These are phyloP conservation scores for Sander lucioperca DNA, from an alignment of 2,113 vertebrate genomes.

Conservation along the genomic window DNA sequence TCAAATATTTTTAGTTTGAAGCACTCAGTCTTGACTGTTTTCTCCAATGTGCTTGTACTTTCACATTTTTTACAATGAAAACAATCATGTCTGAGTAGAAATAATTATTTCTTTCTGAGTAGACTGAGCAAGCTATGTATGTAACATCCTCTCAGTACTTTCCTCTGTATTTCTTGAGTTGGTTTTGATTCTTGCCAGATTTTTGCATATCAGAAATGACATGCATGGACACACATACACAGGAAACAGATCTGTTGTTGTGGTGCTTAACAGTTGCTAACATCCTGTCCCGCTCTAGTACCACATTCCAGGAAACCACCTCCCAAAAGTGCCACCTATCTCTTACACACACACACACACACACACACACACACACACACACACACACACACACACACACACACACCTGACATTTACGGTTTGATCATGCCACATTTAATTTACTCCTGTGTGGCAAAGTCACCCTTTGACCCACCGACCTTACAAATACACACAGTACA, in stretches of 20 bases:
- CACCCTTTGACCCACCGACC: constrained; percentile 31
- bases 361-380: constrained; percentile 6
- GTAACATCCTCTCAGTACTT: neutral
- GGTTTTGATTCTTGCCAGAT: constrained; percentile 53
- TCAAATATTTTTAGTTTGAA: neutral
- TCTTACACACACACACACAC: constrained; percentile 25
- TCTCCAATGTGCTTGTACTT: neutral
- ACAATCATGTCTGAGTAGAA: neutral
- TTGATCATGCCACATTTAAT: constrained; percentile 44
- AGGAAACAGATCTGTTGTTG: constrained; percentile 82
- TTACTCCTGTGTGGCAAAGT: constrained; percentile 46
- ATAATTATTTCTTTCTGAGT: neutral
- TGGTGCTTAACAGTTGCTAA: constrained; percentile 80
- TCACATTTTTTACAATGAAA: neutral
- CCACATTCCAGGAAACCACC: constrained; percentile 84
- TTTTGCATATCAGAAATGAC: constrained; percentile 52
- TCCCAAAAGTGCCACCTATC: constrained; percentile 67
- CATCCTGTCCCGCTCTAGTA: constrained; percentile 83
- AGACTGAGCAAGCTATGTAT: neutral
- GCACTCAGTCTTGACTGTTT: neutral
- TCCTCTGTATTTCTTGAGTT: neutral
- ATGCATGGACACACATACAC: constrained; percentile 48
- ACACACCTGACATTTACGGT: constrained; percentile 20
- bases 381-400: constrained; percentile 31
- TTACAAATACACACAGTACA: neutral